phyloP scores from a whole-genome alignment of 2,797 vertebrate genomes.

The Ptychobarbus kaznakovi region DNA sequence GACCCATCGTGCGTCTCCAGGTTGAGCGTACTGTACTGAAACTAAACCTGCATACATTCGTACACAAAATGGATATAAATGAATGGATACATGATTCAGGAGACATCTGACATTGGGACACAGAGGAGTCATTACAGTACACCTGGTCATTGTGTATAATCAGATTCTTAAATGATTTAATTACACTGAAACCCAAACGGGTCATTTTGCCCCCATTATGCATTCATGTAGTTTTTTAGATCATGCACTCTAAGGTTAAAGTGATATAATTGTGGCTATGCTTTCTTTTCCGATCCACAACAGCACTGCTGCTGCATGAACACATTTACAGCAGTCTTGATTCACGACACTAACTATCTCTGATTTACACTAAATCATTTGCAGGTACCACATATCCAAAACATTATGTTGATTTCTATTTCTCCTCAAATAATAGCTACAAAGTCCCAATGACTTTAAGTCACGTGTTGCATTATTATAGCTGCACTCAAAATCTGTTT shows the following conservation, averaged over 20 bases:
- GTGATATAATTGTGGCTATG: not conserved
- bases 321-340: not conserved
- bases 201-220: not conserved
- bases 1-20: no score
- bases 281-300: not conserved
- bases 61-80: no score
- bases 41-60: no score
- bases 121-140: no score
- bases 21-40: no score
- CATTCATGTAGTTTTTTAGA: not conserved
- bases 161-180: not conserved
- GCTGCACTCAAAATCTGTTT: not conserved
- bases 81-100: no score
- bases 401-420: not conserved
- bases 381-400: not conserved
- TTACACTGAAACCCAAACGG: not conserved
- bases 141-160: not conserved
- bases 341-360: not conserved
- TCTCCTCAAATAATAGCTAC: not conserved
- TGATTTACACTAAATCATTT: not conserved
- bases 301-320: not conserved
- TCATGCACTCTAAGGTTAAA: not conserved
- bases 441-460: not conserved
- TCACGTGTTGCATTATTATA: not conserved
- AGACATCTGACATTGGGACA: no score